Evolutionary conservation across 2,888 invertebrate species (phyloP).

Genomic region (Nephrotoma appendiculata): DNA sequence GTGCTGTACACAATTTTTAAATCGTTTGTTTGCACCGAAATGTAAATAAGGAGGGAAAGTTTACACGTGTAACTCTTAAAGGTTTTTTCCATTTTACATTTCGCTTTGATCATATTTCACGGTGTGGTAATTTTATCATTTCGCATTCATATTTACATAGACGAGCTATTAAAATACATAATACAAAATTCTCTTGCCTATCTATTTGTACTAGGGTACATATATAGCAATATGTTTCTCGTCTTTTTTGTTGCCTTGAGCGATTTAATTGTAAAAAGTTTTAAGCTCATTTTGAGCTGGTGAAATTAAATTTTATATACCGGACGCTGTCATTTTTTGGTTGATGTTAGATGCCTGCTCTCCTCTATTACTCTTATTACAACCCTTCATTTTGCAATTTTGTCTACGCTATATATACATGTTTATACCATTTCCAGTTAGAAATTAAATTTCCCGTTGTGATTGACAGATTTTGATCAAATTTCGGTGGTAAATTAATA

Average conservation of each 20-base stretch:
- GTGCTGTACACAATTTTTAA: not conserved
- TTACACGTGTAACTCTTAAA: not conserved
- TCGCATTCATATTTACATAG: not conserved
- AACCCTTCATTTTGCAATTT: not conserved
- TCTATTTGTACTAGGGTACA: not conserved
- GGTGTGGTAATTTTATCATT: not conserved
- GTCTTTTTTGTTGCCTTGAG: not conserved
- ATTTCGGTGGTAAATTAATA: not conserved
- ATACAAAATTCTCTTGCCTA: not conserved
- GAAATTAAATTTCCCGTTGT: not conserved
- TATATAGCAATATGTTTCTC: not conserved
- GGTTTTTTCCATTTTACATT: not conserved
- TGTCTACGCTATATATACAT: not conserved
- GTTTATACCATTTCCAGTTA: not conserved
- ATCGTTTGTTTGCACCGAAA: not conserved
- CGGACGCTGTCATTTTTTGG: not conserved
- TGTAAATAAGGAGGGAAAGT: not conserved
- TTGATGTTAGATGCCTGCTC: not conserved
- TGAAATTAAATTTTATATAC: not conserved
- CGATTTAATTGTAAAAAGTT: not conserved
- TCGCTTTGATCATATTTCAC: not conserved
- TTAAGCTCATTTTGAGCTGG: not conserved
- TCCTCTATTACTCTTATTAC: not conserved
- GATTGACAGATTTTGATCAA: not conserved
- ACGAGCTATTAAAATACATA: not conserved